Base-by-base conservation (phyloP, 2,888 invertebrate genomes). In the Choreutis nemorana region DNA sequence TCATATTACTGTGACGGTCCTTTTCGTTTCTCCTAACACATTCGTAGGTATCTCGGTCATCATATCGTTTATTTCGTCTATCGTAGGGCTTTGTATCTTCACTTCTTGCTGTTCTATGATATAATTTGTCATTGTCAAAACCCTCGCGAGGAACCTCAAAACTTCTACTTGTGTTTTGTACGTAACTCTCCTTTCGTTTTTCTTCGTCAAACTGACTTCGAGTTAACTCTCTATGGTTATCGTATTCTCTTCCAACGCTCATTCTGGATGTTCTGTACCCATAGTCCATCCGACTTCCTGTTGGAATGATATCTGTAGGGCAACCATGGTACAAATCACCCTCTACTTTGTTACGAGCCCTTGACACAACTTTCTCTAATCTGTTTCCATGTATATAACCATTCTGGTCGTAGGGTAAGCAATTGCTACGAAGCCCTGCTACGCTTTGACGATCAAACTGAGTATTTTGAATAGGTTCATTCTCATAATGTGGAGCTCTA, bases 101-200 rank as follows among this genome's bases (percentile, higher is more conserved):
- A 33, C 68, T 72, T 26, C 73, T 50, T 2, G 56, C 37, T 0
- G 63, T 61, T 20, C 55, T 52, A 2, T 59, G 50, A 12, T 36
- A 45, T 30, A 58, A 46, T 1, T 61, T 61, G 3, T 65, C 67
- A 0, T 66, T 62, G 1, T 22, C 29, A 16, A 55, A 63, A 9
- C 34, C 37, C 2, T 67, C 61, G 20, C 64, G 53, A 2, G 52
- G 55, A 2, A 58, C 35, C 3, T 75, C 72, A 25, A 63, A 75
- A 32, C 73, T 75, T 32, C 72, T 52, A 30, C 67, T 72, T 2
- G 64, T 57, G 30, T 59, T 72, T 28, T 67, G 62, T 13, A 66
- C 71, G 16, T 50, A 55, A 10, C 41, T 50, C 30, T 50, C 50
- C 33, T 55, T 50, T 23, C 54, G 58, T 1, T 60, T 56, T 2